A percentile compares a stretch with the other conserved stretches of the same genome.
Conservation (phyloP, 2,113 vertebrate genomes). For the Diphyllodes magnificus region DNA sequence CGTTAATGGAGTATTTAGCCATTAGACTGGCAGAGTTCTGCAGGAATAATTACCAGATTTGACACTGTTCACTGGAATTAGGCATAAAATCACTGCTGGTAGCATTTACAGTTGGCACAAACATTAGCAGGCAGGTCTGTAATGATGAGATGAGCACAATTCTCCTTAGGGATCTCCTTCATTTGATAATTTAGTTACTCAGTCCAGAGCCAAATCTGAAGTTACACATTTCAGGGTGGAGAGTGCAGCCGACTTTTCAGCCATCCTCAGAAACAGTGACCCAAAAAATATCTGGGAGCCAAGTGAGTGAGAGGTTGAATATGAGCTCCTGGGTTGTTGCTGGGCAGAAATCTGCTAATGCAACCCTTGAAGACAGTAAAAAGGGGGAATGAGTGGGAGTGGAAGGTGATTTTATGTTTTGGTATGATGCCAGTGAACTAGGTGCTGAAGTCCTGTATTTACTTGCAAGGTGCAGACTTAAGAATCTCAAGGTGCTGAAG, state of each 20-base stretch:
- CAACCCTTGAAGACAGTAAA: not conserved
- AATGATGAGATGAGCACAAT: not conserved
- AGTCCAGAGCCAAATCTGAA: not conserved
- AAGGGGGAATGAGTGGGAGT: not conserved
- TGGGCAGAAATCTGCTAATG: not conserved
- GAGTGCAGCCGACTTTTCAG: not conserved
- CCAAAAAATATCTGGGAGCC: not conserved
- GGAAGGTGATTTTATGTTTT: not conserved
- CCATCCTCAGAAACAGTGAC: not conserved
- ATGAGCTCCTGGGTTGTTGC: not conserved
- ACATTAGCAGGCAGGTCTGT: not conserved
- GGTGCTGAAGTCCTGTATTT: not conserved
- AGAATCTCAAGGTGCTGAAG: not conserved
- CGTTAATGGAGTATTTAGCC: not conserved
- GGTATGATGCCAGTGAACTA: not conserved
- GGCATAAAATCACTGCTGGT: constrained; percentile 2
- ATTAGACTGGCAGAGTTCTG: not conserved
- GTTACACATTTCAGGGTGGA: not conserved
- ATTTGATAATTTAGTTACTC: not conserved
- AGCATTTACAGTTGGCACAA: not conserved
- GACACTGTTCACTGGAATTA: constrained; percentile 4
- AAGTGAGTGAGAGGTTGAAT: not conserved
- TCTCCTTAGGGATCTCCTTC: not conserved
- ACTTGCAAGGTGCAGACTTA: not conserved
- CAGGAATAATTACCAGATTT: constrained; percentile 12